Evolutionary conservation across 1,140 invertebrate genomes (phyloP).

Genomic region (Microplitis demolitor): DNA sequence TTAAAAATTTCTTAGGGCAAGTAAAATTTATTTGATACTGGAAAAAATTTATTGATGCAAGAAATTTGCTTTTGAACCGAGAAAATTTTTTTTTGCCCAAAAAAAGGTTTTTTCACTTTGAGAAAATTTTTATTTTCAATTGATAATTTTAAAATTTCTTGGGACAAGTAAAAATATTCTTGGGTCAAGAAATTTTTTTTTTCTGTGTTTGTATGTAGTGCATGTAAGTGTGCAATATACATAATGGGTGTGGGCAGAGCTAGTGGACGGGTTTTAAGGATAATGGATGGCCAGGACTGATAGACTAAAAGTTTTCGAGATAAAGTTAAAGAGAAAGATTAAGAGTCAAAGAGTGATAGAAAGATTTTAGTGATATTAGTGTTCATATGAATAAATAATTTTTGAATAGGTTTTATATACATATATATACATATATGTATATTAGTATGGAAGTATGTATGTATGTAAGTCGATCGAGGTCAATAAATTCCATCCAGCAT

Average conservation of each 20-base stretch:
- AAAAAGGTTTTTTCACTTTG: too few relatives aligned
- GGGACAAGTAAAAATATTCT: too few relatives aligned
- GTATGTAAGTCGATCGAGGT: slow-evolving; percentile 20
- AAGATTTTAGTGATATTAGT: slow-evolving; percentile 9
- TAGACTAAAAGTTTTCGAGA: background rate
- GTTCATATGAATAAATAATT: background rate
- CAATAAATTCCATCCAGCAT: slow-evolving; percentile 56
- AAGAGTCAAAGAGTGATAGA: background rate
- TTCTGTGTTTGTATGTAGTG: background rate
- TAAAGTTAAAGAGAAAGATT: background rate
- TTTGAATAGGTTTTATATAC: background rate
- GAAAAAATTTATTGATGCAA: too few relatives aligned
- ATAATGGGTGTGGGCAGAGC: slow-evolving; percentile 36
- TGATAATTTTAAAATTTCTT: too few relatives aligned
- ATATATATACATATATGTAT: slow-evolving; percentile 1
- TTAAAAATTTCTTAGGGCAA: too few relatives aligned
- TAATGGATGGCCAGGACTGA: background rate
- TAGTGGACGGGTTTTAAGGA: slow-evolving; percentile 11
- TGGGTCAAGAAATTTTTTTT: too few relatives aligned
- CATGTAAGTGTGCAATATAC: slow-evolving; percentile 22
- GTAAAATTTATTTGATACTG: too few relatives aligned
- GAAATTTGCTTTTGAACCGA: too few relatives aligned
- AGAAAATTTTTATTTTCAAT: too few relatives aligned
- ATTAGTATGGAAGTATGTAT: slow-evolving; percentile 19
- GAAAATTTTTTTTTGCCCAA: too few relatives aligned